These are phyloP conservation scores for Brachionus calyciflorus DNA, from an alignment of 1,140 invertebrate species.

Conservation along the genomic window DNA sequence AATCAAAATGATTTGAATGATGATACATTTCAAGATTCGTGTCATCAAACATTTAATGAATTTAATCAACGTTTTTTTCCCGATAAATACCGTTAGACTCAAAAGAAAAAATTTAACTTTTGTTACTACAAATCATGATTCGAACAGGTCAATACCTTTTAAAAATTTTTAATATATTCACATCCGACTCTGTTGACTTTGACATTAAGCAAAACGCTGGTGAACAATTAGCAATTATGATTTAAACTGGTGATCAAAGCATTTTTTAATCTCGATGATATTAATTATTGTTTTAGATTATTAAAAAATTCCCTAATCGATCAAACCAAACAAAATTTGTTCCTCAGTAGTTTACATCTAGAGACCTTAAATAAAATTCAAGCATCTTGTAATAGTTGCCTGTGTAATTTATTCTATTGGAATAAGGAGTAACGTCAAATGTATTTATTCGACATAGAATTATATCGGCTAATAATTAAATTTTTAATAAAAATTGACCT, in stretches of 20 bases:
- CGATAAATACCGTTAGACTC: constrained; percentile 11
- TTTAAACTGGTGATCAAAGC: constrained; percentile 37
- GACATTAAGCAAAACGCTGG: constrained; percentile 35
- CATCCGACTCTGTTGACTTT: constrained; percentile 6
- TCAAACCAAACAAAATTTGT: background rate
- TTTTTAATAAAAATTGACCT: constrained; percentile 12
- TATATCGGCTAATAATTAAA: constrained; percentile 13
- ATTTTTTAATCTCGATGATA: constrained; percentile 20
- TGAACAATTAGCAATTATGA: constrained; percentile 26
- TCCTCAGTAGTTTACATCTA: background rate
- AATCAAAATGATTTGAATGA: constrained; percentile 22
- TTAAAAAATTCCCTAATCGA: constrained; percentile 4
- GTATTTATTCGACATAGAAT: constrained; percentile 28
- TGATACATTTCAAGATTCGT: background rate
- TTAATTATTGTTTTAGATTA: constrained; percentile 34
- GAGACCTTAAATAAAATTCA: constrained; percentile 20
- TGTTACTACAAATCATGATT: background rate
- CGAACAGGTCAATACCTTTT: background rate
- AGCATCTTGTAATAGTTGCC: background rate
- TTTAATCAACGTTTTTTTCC: constrained; percentile 1
- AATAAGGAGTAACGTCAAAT: constrained; percentile 13
- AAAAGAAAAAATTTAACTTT: background rate
- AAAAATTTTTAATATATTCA: constrained; percentile 42
- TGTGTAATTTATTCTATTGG: constrained; percentile 33
- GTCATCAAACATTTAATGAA: background rate